Evolutionary conservation across 2,888 invertebrate genomes (phyloP).

Genomic region (Scaptomyza caliginosa): DNA sequence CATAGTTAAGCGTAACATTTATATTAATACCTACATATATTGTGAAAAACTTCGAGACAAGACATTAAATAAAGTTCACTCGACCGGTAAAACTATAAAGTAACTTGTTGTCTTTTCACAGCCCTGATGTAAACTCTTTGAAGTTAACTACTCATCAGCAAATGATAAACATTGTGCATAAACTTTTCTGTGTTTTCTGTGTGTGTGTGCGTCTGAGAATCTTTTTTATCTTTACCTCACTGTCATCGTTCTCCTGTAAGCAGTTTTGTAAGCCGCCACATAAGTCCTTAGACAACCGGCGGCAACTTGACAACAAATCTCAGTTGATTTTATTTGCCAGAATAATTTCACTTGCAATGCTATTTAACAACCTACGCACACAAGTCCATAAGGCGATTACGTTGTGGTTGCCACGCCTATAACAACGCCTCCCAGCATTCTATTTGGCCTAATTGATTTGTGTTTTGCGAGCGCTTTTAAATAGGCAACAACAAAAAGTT

Average conservation of each 20-base stretch:
- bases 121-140: not conserved
- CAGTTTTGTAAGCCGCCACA: conserved; percentile 21
- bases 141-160: conserved; percentile 2
- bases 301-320: conserved; percentile 66
- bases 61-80: conserved; percentile 30
- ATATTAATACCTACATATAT: not conserved
- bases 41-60: conserved; percentile 2
- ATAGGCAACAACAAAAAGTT: not conserved
- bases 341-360: conserved; percentile 55
- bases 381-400: conserved; percentile 65
- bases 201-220: not conserved
- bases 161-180: not conserved
- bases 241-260: not conserved
- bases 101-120: not conserved
- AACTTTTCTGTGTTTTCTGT: not conserved
- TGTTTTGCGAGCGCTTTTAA: conserved; percentile 4
- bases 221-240: not conserved
- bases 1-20: conserved; percentile 4
- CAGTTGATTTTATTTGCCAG: conserved; percentile 65
- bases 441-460: conserved; percentile 50
- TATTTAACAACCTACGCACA: conserved; percentile 38
- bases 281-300: conserved; percentile 24
- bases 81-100: conserved; percentile 3
- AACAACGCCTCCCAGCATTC: conserved; percentile 2
- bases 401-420: conserved; percentile 36